phyloP scores from a whole-genome alignment of 1,140 invertebrate species.

The Drosophila busckii region DNA sequence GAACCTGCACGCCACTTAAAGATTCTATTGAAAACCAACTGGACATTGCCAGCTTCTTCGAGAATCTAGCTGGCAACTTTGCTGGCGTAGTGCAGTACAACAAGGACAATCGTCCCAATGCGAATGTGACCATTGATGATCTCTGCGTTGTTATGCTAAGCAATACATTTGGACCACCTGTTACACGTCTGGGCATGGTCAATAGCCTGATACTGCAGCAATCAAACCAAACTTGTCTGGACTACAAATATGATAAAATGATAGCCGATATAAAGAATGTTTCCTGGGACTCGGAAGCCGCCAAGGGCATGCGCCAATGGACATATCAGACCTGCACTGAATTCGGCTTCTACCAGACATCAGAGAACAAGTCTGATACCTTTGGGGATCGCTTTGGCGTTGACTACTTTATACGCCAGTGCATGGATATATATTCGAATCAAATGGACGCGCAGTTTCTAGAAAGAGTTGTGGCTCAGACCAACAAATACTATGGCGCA shows the following conservation, averaged over 20 bases:
- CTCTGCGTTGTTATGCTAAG: conserved; percentile 88
- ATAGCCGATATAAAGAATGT: conserved; percentile 85
- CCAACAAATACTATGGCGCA: conserved; percentile 90
- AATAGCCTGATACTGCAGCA: conserved; percentile 86
- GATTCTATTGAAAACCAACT: conserved; percentile 81
- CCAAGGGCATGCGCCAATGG: conserved; percentile 90
- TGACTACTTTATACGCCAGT: conserved; percentile 90
- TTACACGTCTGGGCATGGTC: conserved; percentile 86
- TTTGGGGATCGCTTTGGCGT: conserved; percentile 89
- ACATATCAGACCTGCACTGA: conserved; percentile 97
- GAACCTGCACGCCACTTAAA: conserved; percentile 88
- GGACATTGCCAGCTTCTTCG: conserved; percentile 90
- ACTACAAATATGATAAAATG: conserved; percentile 90
- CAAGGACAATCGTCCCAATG: conserved; percentile 90
- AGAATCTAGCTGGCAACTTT: conserved; percentile 89
- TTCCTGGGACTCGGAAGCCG: conserved; percentile 83
- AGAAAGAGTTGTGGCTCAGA: conserved; percentile 82
- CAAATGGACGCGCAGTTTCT: conserved; percentile 65
- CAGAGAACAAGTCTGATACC: conserved; percentile 84
- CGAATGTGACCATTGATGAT: conserved; percentile 89
- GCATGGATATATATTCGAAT: conserved; percentile 89
- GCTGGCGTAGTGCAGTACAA: conserved; percentile 96
- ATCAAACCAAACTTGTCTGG: conserved; percentile 87
- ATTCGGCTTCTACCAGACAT: conserved; percentile 96
- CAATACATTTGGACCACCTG: conserved; percentile 81